Evolutionary conservation across 2,888 invertebrate genomes (phyloP), one percentile per base, ranked within the genome.

Genomic region (Ctenicera cuprea): DNA sequence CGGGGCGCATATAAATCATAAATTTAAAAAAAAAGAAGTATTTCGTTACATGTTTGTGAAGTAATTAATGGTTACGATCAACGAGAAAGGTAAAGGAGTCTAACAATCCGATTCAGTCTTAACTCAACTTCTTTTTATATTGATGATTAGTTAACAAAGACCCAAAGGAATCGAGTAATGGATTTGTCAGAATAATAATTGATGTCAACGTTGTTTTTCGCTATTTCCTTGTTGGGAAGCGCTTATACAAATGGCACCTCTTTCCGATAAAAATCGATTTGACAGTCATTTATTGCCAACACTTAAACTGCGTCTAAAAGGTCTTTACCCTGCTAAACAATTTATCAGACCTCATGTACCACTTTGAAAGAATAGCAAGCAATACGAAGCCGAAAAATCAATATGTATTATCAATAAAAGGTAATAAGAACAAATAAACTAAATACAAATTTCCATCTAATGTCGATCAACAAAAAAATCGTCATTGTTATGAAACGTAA

Each of bases 221-320:
- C 79, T 77, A 80, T 79, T 78, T 79, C 77, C 77, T 79, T 76
- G 76, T 76, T 76, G 75, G 74, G 75, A 76, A 80, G 76, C 71
- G 77, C 74, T 77, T 75, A 78, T 80, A 80, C 80, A 79, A 81
- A 81, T 81, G 78, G 77, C 77, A 78, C 73, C 79, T 78, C 78
- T 80, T 79, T 75, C 74, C 78, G 79, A 79, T 80, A 79, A 80
- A 80, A 81, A 81, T 81, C 80, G 79, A 81, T 80, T 79, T 80
- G 80, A 80, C 79, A 79, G 78, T 81, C 78, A 80, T 81, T 80
- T 80, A 80, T 81, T 76, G 80, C 78, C 67, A 78, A 77, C 79
- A 79, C 79, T 79, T 79, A 80, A 79, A 79, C 75, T 76, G 70
- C 77, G 77, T 79, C 78, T 78, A 76, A 78, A 80, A 76, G 76